Evolutionary conservation across 92 coral and sea anemone species (phyloP), one percentile per base, ranked within the genome.

Genomic region (Pocillopora grandis): DNA sequence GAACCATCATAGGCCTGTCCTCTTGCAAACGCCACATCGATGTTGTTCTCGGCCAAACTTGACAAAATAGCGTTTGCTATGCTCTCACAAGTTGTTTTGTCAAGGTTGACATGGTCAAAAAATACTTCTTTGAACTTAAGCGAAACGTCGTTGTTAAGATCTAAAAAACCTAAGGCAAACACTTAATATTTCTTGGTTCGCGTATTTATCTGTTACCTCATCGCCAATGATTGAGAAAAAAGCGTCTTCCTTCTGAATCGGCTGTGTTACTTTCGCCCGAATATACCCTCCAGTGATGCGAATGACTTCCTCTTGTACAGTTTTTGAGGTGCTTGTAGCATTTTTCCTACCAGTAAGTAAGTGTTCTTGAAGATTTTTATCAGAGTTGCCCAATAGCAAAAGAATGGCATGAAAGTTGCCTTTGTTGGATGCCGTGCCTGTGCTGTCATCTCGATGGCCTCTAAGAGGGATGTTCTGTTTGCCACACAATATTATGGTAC

Each of bases 321-420:
- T 81, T 77, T 74, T 70, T 81, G 85, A 70, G 33, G 70, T 81
- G 77, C 59, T 58, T 62, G 60, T 58, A 74, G 85, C 76, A 81
- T 71, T 81, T 81, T 57, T 81, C 36, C 15, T 57, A 76, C 77
- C 71, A 55, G 59, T 66, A 66, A 27, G 27, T 27, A 27, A 71
- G 55, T 81, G 85, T 58, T 65, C 64, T 64, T 81, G 76, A 58
- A 81, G 58, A 59, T 70, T 35, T 14, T 77, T 62, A 57, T 81
- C 85, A 12, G 58, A 70, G 63, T 65, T 58, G 33, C 78, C 78
- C 76, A 68, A 31, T 65, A 60, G 69, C 68, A 70, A 37, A 71
- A 81, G 77, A 68, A 81, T 81, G 68, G 85, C 85, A 77, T 70
- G 64, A 81, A 69, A 81, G 78, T 81, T 81, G 59, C 78, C 85